phyloP scores from a whole-genome alignment of 2,888 invertebrate species.

The Drosophila villosipedis region DNA sequence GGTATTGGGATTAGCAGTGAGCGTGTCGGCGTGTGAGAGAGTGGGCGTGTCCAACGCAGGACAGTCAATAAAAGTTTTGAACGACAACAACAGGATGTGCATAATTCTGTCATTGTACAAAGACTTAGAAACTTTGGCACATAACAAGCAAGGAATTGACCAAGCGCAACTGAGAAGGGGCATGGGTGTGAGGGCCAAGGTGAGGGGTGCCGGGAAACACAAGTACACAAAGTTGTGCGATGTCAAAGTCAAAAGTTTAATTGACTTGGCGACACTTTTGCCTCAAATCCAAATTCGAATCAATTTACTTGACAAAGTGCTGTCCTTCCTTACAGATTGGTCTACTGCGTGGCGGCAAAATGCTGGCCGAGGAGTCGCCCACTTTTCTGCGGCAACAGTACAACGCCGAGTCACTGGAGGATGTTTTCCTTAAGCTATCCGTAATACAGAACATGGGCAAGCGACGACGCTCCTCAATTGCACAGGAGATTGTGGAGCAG shows the following conservation, averaged over 20 bases:
- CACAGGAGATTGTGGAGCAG: constrained; percentile 90
- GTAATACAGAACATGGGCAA: constrained; percentile 93
- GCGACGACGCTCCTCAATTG: constrained; percentile 91
- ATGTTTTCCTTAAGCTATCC: constrained; percentile 92
- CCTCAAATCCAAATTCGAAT: constrained; percentile 39
- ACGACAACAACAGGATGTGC: constrained; percentile 70
- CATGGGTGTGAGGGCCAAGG: not conserved
- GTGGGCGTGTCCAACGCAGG: constrained; percentile 21
- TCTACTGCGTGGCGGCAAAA: constrained; percentile 92
- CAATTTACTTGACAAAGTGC: constrained; percentile 51
- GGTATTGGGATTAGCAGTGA: constrained; percentile 40
- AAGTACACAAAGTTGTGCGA: constrained; percentile 18
- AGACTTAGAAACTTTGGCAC: constrained; percentile 47
- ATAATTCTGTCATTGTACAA: constrained; percentile 59
- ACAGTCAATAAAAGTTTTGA: constrained; percentile 78
- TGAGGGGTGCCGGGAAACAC: not conserved
- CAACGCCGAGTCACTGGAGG: constrained; percentile 90
- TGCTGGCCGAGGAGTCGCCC: constrained; percentile 94
- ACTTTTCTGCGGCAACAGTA: constrained; percentile 90
- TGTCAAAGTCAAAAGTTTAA: constrained; percentile 74
- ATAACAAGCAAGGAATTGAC: constrained; percentile 11
- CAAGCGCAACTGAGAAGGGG: constrained; percentile 7
- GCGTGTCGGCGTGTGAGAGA: not conserved
- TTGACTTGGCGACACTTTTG: constrained; percentile 72
- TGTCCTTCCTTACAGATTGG: constrained; percentile 88